These are phyloP conservation scores for Euproctis similis DNA, from an alignment of 2,888 invertebrate genomes.

Conservation along the genomic window DNA sequence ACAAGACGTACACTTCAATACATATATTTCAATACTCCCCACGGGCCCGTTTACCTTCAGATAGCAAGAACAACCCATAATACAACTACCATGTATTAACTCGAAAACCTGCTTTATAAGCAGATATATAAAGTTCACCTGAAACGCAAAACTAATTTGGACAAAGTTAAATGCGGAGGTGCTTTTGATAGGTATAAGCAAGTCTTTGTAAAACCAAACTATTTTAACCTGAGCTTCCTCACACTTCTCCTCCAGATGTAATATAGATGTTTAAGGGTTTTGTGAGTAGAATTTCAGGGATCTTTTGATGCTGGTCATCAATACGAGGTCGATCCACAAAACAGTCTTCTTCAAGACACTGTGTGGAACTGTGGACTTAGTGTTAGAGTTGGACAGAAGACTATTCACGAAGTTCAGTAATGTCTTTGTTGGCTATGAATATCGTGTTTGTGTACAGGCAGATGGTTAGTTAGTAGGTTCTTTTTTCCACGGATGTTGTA, in stretches of 20 bases:
- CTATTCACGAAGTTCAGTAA: constrained; percentile 47
- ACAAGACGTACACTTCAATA: too few species aligned
- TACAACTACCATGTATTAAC: constrained; percentile 13
- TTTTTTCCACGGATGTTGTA: constrained; percentile 18
- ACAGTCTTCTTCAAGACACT: constrained; percentile 63
- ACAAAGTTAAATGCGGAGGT: constrained; percentile 64
- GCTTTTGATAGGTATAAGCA: constrained; percentile 62
- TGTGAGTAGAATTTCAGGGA: constrained; percentile 25
- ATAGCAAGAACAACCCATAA: constrained; percentile 34
- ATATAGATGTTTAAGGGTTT: constrained; percentile 24
- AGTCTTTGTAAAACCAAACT: constrained; percentile 62
- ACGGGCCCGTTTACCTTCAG: constrained; percentile 67
- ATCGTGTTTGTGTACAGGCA: constrained; percentile 60
- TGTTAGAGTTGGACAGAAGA: constrained; percentile 63
- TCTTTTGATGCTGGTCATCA: constrained; percentile 38
- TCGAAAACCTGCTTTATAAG: constrained; percentile 44
- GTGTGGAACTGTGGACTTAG: constrained; percentile 69
- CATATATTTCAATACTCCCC: constrained; percentile 57
- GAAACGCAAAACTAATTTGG: constrained; percentile 25
- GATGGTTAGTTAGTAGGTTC: constrained; percentile 43
- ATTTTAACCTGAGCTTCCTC: constrained; percentile 43
- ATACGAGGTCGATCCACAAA: constrained; percentile 63
- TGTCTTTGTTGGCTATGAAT: constrained; percentile 69
- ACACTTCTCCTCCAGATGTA: constrained; percentile 29
- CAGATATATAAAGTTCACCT: constrained; percentile 31